Evolutionary conservation across 2,888 invertebrate species (phyloP).

Genomic region (Dendrolimus houi): DNA sequence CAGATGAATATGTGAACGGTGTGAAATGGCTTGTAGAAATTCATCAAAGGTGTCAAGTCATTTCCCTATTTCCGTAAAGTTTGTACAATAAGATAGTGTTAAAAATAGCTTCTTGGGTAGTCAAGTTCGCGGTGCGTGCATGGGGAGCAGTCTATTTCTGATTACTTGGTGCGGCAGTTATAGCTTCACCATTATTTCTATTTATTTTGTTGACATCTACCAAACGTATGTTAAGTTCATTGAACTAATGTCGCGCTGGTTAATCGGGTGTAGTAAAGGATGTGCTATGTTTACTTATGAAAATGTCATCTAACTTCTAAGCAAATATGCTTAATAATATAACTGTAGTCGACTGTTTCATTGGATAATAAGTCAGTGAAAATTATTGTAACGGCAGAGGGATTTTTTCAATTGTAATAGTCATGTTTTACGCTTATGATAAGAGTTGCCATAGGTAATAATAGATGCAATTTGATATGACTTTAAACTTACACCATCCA

Average conservation of each 20-base stretch:
- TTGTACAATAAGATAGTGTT: slow-evolving; percentile 56
- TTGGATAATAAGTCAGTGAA: too few relatives aligned
- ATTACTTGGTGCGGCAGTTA: slow-evolving; percentile 27
- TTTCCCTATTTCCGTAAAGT: slow-evolving; percentile 46
- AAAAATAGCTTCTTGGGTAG: slow-evolving; percentile 62
- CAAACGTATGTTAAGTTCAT: slow-evolving; percentile 25
- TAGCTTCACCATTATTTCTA: slow-evolving; percentile 53
- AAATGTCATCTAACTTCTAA: not conserved
- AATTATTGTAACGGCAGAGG: too few relatives aligned
- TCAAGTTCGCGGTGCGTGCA: slow-evolving; percentile 61
- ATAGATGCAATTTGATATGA: too few relatives aligned
- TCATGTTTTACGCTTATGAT: too few relatives aligned
- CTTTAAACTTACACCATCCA: too few relatives aligned
- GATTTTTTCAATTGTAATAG: too few relatives aligned
- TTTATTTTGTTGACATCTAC: slow-evolving; percentile 53
- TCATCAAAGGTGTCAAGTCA: slow-evolving; percentile 12
- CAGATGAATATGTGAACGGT: too few relatives aligned
- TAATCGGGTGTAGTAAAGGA: not conserved
- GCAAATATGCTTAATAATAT: too few relatives aligned
- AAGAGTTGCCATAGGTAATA: too few relatives aligned
- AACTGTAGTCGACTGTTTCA: too few relatives aligned
- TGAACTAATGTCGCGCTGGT: slow-evolving; percentile 10
- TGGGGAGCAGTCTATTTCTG: slow-evolving; percentile 66
- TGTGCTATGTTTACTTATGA: not conserved
- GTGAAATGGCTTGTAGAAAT: not conserved